phyloP scores from a whole-genome alignment of 2,888 invertebrate genomes.

The Hofmannophila pseudospretella region DNA sequence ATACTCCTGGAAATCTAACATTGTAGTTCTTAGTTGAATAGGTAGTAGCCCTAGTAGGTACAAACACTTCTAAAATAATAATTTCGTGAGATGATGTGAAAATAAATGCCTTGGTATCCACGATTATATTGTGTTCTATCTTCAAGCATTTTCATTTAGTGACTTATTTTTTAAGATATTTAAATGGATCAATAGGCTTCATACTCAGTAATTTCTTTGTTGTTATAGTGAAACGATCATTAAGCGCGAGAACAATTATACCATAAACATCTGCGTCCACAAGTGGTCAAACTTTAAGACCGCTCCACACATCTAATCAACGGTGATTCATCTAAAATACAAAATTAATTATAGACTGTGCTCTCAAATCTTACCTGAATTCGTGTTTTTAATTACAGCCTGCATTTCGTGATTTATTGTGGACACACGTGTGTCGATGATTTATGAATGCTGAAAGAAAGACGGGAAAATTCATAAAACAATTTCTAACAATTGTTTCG shows the following conservation, averaged over 20 bases:
- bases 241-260: constrained; percentile 62
- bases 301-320: constrained; percentile 58
- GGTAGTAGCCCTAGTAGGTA: no score
- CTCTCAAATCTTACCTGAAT: constrained; percentile 63
- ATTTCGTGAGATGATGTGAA: no score
- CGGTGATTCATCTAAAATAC: constrained; percentile 71
- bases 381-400: constrained; percentile 69
- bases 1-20: no score
- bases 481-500: constrained; percentile 2
- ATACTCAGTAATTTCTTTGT: constrained; percentile 13
- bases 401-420: constrained; percentile 62
- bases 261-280: constrained; percentile 66
- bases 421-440: constrained; percentile 54
- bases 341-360: constrained; percentile 71
- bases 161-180: no score
- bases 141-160: no score
- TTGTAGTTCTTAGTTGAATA: no score
- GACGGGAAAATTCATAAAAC: constrained; percentile 16
- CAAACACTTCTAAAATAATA: no score
- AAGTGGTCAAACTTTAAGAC: constrained; percentile 44
- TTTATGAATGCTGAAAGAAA: constrained; percentile 40
- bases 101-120: no score
- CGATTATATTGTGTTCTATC: no score
- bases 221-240: constrained; percentile 58
- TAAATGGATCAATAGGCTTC: no score